Evolutionary conservation across 2,113 vertebrate species (phyloP), one percentile per base, ranked within the genome.

Genomic region (Lates calcarifer): DNA sequence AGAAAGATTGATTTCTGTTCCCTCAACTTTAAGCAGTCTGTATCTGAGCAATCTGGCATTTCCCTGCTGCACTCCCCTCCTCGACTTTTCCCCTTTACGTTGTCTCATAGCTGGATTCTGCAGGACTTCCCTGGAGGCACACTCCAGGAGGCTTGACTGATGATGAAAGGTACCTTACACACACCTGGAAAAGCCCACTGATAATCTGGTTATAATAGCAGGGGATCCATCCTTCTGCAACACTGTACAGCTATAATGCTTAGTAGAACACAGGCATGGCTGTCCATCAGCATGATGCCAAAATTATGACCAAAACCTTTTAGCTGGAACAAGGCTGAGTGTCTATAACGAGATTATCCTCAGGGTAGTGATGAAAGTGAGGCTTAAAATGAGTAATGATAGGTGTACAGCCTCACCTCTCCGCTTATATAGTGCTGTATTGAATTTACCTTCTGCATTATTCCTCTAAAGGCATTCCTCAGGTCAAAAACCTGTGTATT

Each of bases 121-220:
- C 69, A 72, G 41, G 81, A 81, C 72, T 56, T 87, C 89, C 89
- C 80, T 62, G 73, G 47, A 33, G 58, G 45, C 51, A 18, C 53
- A 0, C 91, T 33, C 20, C 64, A 56, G 87, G 90, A 65, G 64
- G 43, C 11, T 28, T 28, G 28, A 37, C 26, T 66, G 71, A 76
- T 77, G 84, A 90, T 85, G 45, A 89, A 90, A 84, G 77, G 63
- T 83, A 73, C 84, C 80, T 63, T 77, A 55, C 43, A 43, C 37
- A 47, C 24, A 33, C 47, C 1, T 29, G 63, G 24, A 2, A 66
- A 45, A 69, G 15, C 60, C 14, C n/a, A 28, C 57, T 51, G 53
- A 57, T 67, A 61, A 56, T 77, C 69, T 60, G 13, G 10, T 76
- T 55, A 28, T 45, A 72, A 47, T 10, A n/a, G 56, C 55, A 63